phyloP scores from a whole-genome alignment of 2,113 vertebrate genomes.

The Opisthocomus hoazin region DNA sequence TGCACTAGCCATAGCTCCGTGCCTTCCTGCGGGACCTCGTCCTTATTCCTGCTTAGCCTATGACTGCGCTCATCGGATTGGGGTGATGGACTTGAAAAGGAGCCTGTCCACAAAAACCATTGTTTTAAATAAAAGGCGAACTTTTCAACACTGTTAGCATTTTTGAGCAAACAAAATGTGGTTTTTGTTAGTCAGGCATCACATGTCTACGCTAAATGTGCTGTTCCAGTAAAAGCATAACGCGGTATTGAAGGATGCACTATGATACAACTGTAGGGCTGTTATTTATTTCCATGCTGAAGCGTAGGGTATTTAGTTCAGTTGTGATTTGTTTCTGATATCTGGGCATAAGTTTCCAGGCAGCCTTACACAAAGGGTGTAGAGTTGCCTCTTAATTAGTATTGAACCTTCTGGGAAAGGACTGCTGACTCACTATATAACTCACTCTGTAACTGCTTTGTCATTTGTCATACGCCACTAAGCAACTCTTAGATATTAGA shows the following conservation, averaged over 20 bases:
- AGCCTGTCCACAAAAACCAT: not conserved
- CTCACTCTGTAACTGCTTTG: constrained; percentile 29
- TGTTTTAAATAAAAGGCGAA: not conserved
- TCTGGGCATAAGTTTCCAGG: not conserved
- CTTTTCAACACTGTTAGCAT: not conserved
- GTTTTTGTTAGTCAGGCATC: not conserved
- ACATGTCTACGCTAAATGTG: not conserved
- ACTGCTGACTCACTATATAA: constrained; percentile 56
- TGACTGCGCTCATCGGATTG: not conserved
- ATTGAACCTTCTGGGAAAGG: constrained; percentile 49
- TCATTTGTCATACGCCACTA: constrained; percentile 39
- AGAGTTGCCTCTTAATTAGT: constrained; percentile 29
- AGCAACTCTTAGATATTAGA: constrained; percentile 37
- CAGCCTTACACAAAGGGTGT: not conserved
- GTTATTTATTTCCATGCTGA: not conserved
- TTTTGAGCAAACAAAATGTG: not conserved
- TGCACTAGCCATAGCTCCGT: not conserved
- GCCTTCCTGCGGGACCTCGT: not conserved
- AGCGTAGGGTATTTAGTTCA: not conserved
- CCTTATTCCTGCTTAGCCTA: not conserved
- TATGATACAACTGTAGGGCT: not conserved
- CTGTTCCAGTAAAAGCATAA: not conserved
- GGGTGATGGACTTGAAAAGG: not conserved
- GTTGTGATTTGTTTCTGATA: not conserved
- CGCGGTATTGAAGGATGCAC: not conserved